phyloP scores from a whole-genome alignment of 2,113 vertebrate species.

The Protobothrops mucrosquamatus region DNA sequence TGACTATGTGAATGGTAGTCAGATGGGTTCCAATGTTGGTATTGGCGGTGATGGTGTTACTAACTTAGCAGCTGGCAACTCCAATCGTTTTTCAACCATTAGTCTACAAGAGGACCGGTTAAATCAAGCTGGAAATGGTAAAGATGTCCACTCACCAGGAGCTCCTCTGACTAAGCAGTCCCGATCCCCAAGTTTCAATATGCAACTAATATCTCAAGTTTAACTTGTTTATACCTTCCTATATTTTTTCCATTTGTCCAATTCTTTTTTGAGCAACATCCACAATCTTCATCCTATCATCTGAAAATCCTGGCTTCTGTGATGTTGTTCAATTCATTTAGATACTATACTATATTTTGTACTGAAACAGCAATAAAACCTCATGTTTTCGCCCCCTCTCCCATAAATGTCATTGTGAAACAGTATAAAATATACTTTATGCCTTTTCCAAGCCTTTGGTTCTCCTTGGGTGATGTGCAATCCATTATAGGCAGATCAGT shows the following conservation, averaged over 20 bases:
- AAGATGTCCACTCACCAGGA: slow-evolving; percentile 82
- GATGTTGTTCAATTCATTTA: slow-evolving; percentile 68
- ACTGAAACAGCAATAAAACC: slow-evolving; percentile 91
- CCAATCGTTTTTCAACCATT: slow-evolving; percentile 88
- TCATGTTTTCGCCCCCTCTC: slow-evolving; percentile 14
- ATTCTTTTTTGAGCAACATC: slow-evolving; percentile 67
- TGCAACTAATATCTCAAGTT: slow-evolving; percentile 99
- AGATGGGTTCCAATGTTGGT: slow-evolving; percentile 68
- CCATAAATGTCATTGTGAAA: slow-evolving; percentile 71
- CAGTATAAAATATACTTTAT: slow-evolving; percentile 70
- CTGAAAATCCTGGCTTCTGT: slow-evolving; percentile 69
- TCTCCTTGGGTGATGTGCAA: slow-evolving; percentile 92
- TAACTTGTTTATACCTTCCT: slow-evolving; percentile 67
- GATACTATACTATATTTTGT: slow-evolving; percentile 73
- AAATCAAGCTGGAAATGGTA: slow-evolving; percentile 78
- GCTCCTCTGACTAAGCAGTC: slow-evolving; percentile 92
- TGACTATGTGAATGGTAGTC: slow-evolving; percentile 87
- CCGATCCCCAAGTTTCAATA: slow-evolving; percentile 98
- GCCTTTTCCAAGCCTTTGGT: slow-evolving; percentile 78
- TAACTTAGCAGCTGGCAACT: slow-evolving; percentile 72
- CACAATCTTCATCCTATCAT: slow-evolving; percentile 61
- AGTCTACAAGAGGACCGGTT: slow-evolving; percentile 94
- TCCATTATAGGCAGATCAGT: slow-evolving; percentile 76
- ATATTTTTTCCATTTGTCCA: slow-evolving; percentile 52
- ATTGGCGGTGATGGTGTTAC: slow-evolving; percentile 67